A percentile compares a stretch with the other conserved stretches of the same genome.
Evolutionary conservation across 1,140 invertebrate species (phyloP).

Genomic region (Stegodyphus dumicola): DNA sequence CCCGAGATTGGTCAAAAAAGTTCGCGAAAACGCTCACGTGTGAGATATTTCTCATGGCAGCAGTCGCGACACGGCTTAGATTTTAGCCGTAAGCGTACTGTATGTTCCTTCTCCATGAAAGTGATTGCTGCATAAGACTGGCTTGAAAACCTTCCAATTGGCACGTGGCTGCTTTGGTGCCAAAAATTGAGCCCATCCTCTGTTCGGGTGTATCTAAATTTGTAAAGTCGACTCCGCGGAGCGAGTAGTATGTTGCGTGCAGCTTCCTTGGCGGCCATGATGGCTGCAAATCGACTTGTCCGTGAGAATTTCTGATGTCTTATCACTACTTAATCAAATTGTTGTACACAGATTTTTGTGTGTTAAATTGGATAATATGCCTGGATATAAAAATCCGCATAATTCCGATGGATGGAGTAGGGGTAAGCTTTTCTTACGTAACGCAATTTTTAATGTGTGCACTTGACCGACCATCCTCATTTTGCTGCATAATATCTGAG

Average conservation of each 20-base stretch:
- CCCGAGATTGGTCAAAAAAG: conserved; percentile 51
- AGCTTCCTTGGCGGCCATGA: conserved; percentile 48
- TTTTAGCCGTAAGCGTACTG: not conserved
- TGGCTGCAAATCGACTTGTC: conserved; percentile 9
- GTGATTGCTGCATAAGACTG: not conserved
- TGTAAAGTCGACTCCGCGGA: conserved; percentile 30
- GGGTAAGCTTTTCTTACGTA: conserved; percentile 15
- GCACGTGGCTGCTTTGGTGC: conserved; percentile 26
- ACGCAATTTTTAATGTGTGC: not conserved
- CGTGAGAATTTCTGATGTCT: conserved; percentile 15
- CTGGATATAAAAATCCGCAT: conserved; percentile 16
- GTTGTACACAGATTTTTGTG: not conserved
- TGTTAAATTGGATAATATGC: conserved; percentile 12
- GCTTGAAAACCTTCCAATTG: conserved; percentile 1
- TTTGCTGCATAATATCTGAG: not conserved
- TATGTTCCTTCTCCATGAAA: not conserved
- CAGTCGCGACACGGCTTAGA: not conserved
- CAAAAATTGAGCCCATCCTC: not conserved
- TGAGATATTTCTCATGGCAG: not conserved
- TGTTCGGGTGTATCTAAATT: conserved; percentile 41
- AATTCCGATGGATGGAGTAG: conserved; percentile 16
- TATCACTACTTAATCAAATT: not conserved
- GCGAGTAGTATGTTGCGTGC: conserved; percentile 36
- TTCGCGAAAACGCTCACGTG: conserved; percentile 36
- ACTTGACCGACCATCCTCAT: not conserved